Conservation (phyloP, 1,140 invertebrate genomes). For the Heliconius hermathena region DNA sequence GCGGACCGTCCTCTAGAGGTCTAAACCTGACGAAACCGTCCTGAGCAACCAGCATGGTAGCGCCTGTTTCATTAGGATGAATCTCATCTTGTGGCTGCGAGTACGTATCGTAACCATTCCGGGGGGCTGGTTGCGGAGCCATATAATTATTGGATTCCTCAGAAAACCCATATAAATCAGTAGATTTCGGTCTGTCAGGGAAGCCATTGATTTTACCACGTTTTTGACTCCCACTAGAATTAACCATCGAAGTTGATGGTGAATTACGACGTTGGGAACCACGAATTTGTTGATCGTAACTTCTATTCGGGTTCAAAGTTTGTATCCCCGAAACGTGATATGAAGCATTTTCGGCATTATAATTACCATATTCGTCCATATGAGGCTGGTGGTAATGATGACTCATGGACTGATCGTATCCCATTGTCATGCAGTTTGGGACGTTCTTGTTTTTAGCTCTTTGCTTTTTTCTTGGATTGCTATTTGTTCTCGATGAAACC, state of each 20-base stretch:
- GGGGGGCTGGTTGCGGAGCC: conserved; percentile 64
- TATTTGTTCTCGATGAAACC: conserved; percentile 77
- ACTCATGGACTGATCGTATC: conserved; percentile 72
- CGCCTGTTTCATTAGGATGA: conserved; percentile 60
- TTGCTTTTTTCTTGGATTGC: conserved; percentile 79
- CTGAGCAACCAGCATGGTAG: conserved; percentile 92
- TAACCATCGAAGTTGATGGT: conserved; percentile 70
- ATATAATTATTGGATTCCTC: conserved; percentile 79
- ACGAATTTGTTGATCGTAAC: conserved; percentile 69
- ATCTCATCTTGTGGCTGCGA: conserved; percentile 75
- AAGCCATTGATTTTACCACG: conserved; percentile 70
- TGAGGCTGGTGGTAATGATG: conserved; percentile 80
- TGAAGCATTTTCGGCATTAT: conserved; percentile 76
- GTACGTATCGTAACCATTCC: conserved; percentile 72
- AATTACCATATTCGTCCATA: conserved; percentile 74
- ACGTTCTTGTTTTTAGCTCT: conserved; percentile 76
- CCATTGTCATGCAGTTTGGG: conserved; percentile 80
- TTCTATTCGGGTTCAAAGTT: conserved; percentile 77
- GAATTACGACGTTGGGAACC: conserved; percentile 76
- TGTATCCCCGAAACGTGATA: conserved; percentile 80
- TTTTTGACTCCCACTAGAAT: conserved; percentile 77
- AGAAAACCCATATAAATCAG: conserved; percentile 82
- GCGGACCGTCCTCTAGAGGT: conserved; percentile 84
- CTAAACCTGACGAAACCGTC: conserved; percentile 92
- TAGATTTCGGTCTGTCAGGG: conserved; percentile 80